phyloP scores from a whole-genome alignment of 2,888 invertebrate species.

The Platycheirus rosarum region DNA sequence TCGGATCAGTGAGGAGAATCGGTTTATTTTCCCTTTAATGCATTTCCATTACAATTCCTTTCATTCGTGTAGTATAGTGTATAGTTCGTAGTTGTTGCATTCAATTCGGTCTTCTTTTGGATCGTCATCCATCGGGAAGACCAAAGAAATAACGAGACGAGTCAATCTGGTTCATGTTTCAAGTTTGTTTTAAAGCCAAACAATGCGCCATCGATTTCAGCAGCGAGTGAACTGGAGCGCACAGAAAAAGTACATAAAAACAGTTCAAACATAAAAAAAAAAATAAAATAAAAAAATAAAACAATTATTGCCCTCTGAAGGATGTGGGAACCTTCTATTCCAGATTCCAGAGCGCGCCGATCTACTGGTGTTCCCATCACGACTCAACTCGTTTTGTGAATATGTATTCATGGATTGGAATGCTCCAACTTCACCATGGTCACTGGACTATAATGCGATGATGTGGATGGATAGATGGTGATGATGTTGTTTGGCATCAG shows the following conservation, averaged over 20 bases:
- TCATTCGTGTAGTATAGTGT: conserved; percentile 13
- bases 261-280: conserved; percentile 7
- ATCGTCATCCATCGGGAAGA: conserved; percentile 10
- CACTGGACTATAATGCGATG: conserved; percentile 63
- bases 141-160: conserved; percentile 52
- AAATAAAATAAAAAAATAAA: conserved; percentile 40
- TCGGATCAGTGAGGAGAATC: conserved; percentile 51
- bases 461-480: conserved; percentile 57
- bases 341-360: conserved; percentile 67
- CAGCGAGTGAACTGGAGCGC: conserved; percentile 57
- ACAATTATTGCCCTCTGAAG: conserved; percentile 73
- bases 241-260: conserved; percentile 14
- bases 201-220: conserved; percentile 71
- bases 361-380: conserved; percentile 71
- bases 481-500: conserved; percentile 43
- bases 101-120: not conserved
- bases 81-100: not conserved
- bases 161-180: conserved; percentile 74
- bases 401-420: conserved; percentile 45
- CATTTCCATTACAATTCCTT: conserved; percentile 67
- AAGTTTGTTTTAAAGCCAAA: conserved; percentile 70
- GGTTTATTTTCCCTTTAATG: conserved; percentile 43
- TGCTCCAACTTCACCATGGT: conserved; percentile 47
- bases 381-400: conserved; percentile 66
- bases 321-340: conserved; percentile 64